phyloP scores from a whole-genome alignment of 23 tunicate genomes.

The Styela plicata region DNA sequence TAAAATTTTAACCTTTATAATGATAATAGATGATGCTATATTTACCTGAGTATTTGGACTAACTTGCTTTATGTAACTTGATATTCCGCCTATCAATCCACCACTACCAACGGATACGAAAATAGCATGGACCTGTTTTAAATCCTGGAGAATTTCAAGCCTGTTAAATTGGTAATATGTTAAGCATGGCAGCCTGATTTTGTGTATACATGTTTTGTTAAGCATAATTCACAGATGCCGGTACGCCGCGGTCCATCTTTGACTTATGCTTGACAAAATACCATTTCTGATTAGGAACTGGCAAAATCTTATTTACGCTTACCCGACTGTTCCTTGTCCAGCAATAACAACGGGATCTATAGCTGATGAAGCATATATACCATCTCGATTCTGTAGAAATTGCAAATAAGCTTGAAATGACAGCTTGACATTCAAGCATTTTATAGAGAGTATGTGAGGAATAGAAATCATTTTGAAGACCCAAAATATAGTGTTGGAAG shows the following conservation, averaged over 20 bases:
- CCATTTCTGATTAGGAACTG: too few relatives aligned
- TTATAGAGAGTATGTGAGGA: too few relatives aligned
- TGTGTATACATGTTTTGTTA: background rate
- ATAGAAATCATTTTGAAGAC: too few relatives aligned
- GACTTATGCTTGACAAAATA: too few relatives aligned
- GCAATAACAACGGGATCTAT: background rate
- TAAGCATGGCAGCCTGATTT: background rate
- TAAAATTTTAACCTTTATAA: too few relatives aligned
- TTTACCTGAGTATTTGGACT: background rate
- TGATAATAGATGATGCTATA: background rate
- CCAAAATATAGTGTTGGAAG: background rate
- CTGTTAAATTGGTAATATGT: background rate
- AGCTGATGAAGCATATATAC: background rate
- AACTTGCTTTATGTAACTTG: slow-evolving; percentile 34
- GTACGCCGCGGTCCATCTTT: too few relatives aligned
- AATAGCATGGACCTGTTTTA: slow-evolving; percentile 53
- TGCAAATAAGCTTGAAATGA: too few relatives aligned
- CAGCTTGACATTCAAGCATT: too few relatives aligned
- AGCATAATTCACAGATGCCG: too few relatives aligned
- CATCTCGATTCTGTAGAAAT: background rate
- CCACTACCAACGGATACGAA: slow-evolving; percentile 88
- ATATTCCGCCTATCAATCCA: slow-evolving; percentile 72
- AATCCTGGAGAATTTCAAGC: slow-evolving; percentile 1
- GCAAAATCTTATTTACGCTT: too few relatives aligned
- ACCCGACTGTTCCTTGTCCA: background rate